Evolutionary conservation across 1,140 invertebrate species (phyloP), one percentile per base, ranked within the genome.

Genomic region (Drosophila murphyi): DNA sequence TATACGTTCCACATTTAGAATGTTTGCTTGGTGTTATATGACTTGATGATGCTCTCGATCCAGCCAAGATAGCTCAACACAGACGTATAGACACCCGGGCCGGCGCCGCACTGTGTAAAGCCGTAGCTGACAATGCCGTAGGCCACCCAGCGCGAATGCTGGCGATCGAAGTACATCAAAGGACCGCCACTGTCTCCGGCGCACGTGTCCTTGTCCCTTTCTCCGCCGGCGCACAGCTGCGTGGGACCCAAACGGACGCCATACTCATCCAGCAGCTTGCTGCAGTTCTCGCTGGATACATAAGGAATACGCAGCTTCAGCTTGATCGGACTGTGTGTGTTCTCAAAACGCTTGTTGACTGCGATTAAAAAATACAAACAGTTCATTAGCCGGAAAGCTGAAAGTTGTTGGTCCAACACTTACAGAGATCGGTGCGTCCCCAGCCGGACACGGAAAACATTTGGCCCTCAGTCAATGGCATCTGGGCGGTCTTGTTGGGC

Each of bases 401-500:
- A 1, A 1, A 12, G 7, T 6, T 4, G 8, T 4, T 2, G 3
- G 4, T 20, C 20, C 8, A 8, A 28, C 52, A 77, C 91, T 89
- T 47, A 92, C 91, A 92, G 28, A 92, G 72, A 92, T 96, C 96
- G 6, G 96, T 96, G 91, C 94, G 95, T 5, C 97, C 97, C 97
- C 97, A 98, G 8, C 97, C 97, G 5, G 96, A 96, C 0, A 96
- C 96, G 56, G 94, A 95, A 35, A 97, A 93, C 62, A 93, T 94
- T 50, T 93, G 83, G 0, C 93, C 93, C 5, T 77, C 75, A 1
- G 94, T 83, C 35, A 94, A 94, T 0, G 89, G 83, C 8, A 77
- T 94, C 1, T 90, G 87, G 2, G 80, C 91, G 0, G 80, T 92
- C 7, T 88, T 94, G 74, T 76, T 90, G 28, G 96, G 96, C 72